Conservation (phyloP, 2,888 invertebrate genomes). For the Hybos culiciformis region DNA sequence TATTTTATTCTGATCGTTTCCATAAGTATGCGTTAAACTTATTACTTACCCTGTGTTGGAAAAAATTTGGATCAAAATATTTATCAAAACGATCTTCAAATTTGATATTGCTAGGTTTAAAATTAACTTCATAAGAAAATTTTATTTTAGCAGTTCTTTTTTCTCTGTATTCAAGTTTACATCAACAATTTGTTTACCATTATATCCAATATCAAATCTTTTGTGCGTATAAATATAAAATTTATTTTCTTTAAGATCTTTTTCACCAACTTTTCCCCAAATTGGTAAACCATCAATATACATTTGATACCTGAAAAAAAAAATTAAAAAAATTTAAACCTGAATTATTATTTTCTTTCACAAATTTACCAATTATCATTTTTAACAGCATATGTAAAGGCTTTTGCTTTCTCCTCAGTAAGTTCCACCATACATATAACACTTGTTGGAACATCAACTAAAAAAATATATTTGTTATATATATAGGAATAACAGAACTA, state of each 20-base stretch:
- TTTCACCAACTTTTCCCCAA: slow-evolving; percentile 97
- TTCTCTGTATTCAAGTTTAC: slow-evolving; percentile 92
- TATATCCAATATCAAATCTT: slow-evolving; percentile 92
- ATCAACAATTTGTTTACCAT: slow-evolving; percentile 93
- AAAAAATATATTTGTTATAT: slow-evolving; percentile 10
- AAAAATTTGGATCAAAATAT: slow-evolving; percentile 97
- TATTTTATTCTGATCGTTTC: no score
- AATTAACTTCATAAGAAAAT: slow-evolving; percentile 95
- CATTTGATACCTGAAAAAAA: no score
- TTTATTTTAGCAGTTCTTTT: slow-evolving; percentile 71
- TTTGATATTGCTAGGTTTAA: slow-evolving; percentile 73
- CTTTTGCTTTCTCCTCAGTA: slow-evolving; percentile 73
- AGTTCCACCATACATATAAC: slow-evolving; percentile 72
- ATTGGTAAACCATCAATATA: slow-evolving; percentile 97
- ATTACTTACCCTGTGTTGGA: slow-evolving; percentile 82
- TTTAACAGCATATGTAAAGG: slow-evolving; percentile 93
- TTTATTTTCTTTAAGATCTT: slow-evolving; percentile 62
- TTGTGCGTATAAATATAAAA: slow-evolving; percentile 97
- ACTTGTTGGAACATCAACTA: slow-evolving; percentile 51
- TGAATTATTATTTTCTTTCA: no score
- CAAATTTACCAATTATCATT: slow-evolving; percentile 99
- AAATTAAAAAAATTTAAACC: no score
- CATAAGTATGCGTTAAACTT: no score
- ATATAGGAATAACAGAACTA: no score
- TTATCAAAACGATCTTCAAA: slow-evolving; percentile 97